Percentiles rank a stretch among this genome's conserved stretches.
Conservation (phyloP, 1,140 invertebrate genomes). For the Apolygus lucorum region DNA sequence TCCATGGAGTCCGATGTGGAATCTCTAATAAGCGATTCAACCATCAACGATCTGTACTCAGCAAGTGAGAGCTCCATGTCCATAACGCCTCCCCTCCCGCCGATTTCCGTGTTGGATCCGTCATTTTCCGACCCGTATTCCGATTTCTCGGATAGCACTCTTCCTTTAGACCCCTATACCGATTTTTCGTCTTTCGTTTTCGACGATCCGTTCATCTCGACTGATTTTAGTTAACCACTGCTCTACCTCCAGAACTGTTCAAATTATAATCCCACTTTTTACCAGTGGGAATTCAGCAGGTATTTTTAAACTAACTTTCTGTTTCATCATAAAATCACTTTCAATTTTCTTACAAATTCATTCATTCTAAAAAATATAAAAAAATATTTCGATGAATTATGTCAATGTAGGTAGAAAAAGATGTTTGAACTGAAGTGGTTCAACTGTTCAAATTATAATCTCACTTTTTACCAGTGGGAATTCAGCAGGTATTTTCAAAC, state of each 20-base stretch:
- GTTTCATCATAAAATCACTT: too few relatives aligned
- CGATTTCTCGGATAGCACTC: slow-evolving; percentile 17
- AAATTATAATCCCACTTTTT: too few relatives aligned
- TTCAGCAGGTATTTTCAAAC: too few relatives aligned
- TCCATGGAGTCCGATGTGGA: slow-evolving; percentile 28
- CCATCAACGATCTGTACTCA: slow-evolving; percentile 16
- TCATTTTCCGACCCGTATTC: slow-evolving; percentile 17
- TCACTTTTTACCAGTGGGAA: too few relatives aligned
- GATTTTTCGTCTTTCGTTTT: slow-evolving; percentile 15
- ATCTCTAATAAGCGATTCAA: slow-evolving; percentile 22
- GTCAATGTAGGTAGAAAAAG: too few relatives aligned
- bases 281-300: too few relatives aligned
- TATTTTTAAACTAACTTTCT: too few relatives aligned
- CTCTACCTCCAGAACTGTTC: background rate
- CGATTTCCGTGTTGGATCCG: slow-evolving; percentile 17
- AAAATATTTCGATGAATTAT: too few relatives aligned
- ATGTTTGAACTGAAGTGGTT: too few relatives aligned
- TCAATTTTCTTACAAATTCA: too few relatives aligned
- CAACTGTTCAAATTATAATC: too few relatives aligned
- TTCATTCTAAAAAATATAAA: too few relatives aligned
- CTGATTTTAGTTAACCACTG: slow-evolving; percentile 15
- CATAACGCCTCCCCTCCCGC: slow-evolving; percentile 9
- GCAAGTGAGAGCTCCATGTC: slow-evolving; percentile 1
- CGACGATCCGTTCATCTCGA: slow-evolving; percentile 17
- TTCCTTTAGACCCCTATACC: slow-evolving; percentile 9